Conservation (phyloP, 2,797 vertebrate genomes). For the Tapera naevia region DNA sequence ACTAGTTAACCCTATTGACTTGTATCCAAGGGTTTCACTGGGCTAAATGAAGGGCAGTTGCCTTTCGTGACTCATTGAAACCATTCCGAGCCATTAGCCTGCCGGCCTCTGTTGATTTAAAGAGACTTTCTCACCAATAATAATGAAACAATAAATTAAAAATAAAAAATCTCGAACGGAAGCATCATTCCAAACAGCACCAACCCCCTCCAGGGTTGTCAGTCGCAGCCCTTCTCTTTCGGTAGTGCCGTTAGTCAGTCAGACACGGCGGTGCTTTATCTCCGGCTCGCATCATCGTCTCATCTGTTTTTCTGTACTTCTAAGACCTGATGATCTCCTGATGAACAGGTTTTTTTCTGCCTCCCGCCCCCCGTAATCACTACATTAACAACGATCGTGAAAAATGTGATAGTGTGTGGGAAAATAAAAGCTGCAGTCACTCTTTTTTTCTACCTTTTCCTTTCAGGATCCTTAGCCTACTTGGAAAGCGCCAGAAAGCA, state of each 20-base stretch:
- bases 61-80: slow-evolving; percentile 46
- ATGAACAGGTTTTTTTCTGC: neutral
- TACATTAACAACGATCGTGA: neutral
- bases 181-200: neutral
- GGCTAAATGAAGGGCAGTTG: slow-evolving; percentile 21
- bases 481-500: neutral
- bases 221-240: neutral
- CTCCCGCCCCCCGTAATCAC: neutral
- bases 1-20: slow-evolving; percentile 63
- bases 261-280: neutral
- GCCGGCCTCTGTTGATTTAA: slow-evolving; percentile 17
- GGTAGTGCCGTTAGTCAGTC: neutral
- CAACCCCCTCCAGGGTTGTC: neutral
- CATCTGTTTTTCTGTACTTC: neutral
- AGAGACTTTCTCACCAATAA: neutral
- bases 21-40: slow-evolving; percentile 12
- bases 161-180: neutral
- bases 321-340: neutral
- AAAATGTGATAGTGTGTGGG: neutral
- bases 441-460: neutral
- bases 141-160: slow-evolving; percentile 15
- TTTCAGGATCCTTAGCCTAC: neutral
- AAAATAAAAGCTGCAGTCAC: neutral
- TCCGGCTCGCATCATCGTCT: neutral
- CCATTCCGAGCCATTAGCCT: slow-evolving; percentile 36